Percentiles rank a stretch among this genome's conserved stretches.
phyloP scores from a whole-genome alignment of 1,140 invertebrate species.

The Cydia strobilella region DNA sequence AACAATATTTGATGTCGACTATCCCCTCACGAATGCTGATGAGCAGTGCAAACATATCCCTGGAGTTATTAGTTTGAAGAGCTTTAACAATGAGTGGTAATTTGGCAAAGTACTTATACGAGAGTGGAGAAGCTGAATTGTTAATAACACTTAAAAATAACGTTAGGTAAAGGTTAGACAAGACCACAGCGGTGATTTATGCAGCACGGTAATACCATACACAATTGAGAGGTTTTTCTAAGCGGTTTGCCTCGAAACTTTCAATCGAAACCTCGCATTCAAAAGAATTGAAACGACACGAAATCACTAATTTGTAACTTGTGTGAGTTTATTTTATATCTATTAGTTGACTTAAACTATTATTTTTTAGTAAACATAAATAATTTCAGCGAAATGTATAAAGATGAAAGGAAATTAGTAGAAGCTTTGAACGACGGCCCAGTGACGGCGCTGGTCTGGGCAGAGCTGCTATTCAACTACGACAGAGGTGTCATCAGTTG shows the following conservation, averaged over 20 bases:
- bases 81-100: constrained; percentile 34
- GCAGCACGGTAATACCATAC: too few relatives aligned
- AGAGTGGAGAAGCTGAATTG: neutral
- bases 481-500: constrained; percentile 89
- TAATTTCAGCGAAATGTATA: too few relatives aligned
- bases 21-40: constrained; percentile 81
- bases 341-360: too few relatives aligned
- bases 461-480: constrained; percentile 90
- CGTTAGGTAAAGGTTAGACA: too few relatives aligned
- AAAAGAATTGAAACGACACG: too few relatives aligned
- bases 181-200: too few relatives aligned
- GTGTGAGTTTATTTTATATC: too few relatives aligned
- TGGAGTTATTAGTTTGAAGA: neutral
- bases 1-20: constrained; percentile 82
- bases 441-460: constrained; percentile 87
- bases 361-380: too few relatives aligned
- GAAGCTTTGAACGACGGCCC: constrained; percentile 85
- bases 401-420: constrained; percentile 69
- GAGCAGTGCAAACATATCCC: constrained; percentile 54
- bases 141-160: neutral
- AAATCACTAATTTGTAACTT: too few relatives aligned
- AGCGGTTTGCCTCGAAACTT: too few relatives aligned
- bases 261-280: too few relatives aligned
- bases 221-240: too few relatives aligned
- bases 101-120: constrained; percentile 11